Evolutionary conservation across 2,888 invertebrate genomes (phyloP), one percentile per base, ranked within the genome.

Genomic region (Melanostoma mellinum): DNA sequence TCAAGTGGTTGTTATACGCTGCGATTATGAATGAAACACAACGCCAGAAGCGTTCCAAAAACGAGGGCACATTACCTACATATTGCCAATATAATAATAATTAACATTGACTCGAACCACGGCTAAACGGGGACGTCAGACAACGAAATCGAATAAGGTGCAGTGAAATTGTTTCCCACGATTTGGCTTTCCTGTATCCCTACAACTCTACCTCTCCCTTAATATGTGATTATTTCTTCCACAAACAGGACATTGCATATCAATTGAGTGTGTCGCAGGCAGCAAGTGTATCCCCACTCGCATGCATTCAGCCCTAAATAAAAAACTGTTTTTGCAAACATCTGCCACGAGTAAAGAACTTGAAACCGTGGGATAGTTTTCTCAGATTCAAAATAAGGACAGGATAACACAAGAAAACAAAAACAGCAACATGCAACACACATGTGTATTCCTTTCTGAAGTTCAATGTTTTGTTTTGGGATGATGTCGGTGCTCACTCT

Each of bases 311-410:
- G 69, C 69, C 75, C 80, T 52, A 65, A 75, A 74, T 30, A 79
- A 61, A 55, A 52, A 69, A 52, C 58, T 35, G 35, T 46, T 48
- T 72, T 77, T 6, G 72, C 77, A 63, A 77, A 82, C 77, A 82
- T 82, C 82, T 82, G 82, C 73, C 77, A 61, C 67, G 44, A 74
- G 61, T 36, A 32, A 55, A 63, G 73, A 82, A 82, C 68, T 73
- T 73, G 73, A 82, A 73, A 82, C 82, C 78, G 82, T 82, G 82
- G 82, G 82, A 82, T 73, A 77, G 68, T 77, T 82, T 73, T 33
- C 20, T 73, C 52, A 73, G 73, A 73, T 82, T 77, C 73, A 77
- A 73, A 82, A 68, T 73, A 77, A 73, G 77, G 61, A 78, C 67
- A 63, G 20, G 20, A 20, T 20, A 20, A 20, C 20, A 20, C 20